Evolutionary conservation across 2,113 vertebrate genomes (phyloP), one percentile per base, ranked within the genome.

Genomic region (Hippoglossus stenolepis): DNA sequence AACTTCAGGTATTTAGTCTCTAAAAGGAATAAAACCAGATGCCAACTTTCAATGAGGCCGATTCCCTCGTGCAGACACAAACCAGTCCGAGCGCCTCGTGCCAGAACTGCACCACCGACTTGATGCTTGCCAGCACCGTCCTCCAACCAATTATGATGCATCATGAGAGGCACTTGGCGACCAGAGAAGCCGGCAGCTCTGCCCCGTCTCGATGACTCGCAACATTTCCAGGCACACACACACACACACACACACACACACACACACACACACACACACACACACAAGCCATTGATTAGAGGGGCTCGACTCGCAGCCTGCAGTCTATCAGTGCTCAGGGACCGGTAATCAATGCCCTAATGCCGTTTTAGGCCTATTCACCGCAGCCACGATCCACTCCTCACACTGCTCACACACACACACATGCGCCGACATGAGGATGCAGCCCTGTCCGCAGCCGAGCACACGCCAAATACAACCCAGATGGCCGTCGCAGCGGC

Each of bases 291-390:
- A 91, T 93, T 89, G 87, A 94, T 95, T 94, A 94, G 82, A 83
- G 72, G 43, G 63, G 57, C 77, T 87, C 79, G 85, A 73, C 60
- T 84, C 59, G 62, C 81, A 79, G 86, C 91, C 94, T 93, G 92
- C 73, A 78, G 85, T 90, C 81, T 85, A 91, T 94, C 92, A 93
- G 80, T 49, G 86, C 86, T 89, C 54, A 35, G 92, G 90, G 91
- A 93, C 90, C 91, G 92, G 91, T 94, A 94, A 94, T 95, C 92
- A 92, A 93, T 93, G 82, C 90, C 84, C 92, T 94, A 93, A 95
- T 93, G 91, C 85, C 78, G 81, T 92, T 91, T 91, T 79, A 91
- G 90, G 90, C 78, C 78, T 68, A 80, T 92, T 91, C 90, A 80
- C 80, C 56, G 83, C 80, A 45, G 73, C 77, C 69, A 69, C 82